Percentiles rank a stretch among this genome's conserved stretches.
These are phyloP conservation scores for Drosophila melanica DNA, from an alignment of 1,140 invertebrate genomes.

Conservation along the genomic window DNA sequence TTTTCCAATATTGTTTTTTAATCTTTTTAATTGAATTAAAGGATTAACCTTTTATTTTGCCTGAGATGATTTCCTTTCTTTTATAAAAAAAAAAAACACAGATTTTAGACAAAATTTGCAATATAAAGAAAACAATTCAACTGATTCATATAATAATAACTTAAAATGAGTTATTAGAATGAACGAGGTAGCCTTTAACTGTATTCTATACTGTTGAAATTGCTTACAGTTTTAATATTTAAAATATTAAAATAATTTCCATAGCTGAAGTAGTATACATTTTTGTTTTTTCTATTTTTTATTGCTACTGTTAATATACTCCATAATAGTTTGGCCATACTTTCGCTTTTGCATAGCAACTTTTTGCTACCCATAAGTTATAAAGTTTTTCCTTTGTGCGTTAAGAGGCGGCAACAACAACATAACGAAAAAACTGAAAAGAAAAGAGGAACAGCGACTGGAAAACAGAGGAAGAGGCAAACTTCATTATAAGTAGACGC, in stretches of 20 bases:
- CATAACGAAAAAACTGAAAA: not conserved
- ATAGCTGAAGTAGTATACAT: not conserved
- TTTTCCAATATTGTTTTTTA: not conserved
- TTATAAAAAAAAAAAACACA: no score
- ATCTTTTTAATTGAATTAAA: not conserved
- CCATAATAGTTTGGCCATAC: not conserved
- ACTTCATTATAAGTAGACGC: constrained; percentile 44
- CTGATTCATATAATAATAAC: no score
- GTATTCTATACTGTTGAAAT: no score
- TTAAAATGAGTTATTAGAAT: no score
- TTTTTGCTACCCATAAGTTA: constrained; percentile 7
- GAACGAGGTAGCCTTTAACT: no score
- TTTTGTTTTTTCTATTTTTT: not conserved
- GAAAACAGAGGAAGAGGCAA: constrained; percentile 8
- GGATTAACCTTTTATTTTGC: no score
- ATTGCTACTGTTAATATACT: not conserved
- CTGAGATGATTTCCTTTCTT: no score
- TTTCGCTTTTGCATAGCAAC: not conserved
- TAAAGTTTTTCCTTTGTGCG: constrained; percentile 20
- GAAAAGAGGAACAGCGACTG: not conserved
- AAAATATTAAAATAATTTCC: not conserved
- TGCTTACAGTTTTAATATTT: no score
- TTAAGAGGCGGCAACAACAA: constrained; percentile 1
- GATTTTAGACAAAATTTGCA: no score
- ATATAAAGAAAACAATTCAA: no score